These are phyloP conservation scores for Falco punctatus DNA, from an alignment of 2,113 vertebrate species.

Conservation along the genomic window DNA sequence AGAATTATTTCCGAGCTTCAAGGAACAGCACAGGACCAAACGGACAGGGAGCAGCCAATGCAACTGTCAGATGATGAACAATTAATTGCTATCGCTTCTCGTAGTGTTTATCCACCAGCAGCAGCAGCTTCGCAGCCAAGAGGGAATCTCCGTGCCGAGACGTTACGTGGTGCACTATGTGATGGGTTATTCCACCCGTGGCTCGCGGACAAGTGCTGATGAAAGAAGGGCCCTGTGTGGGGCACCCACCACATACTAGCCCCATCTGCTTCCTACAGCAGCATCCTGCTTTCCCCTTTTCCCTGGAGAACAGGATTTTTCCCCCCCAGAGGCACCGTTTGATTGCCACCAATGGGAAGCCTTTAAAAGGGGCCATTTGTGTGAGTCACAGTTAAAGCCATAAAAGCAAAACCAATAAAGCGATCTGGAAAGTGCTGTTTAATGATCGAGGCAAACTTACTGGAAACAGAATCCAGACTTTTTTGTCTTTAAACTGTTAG, in stretches of 20 bases:
- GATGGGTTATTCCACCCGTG: background rate
- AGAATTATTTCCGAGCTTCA: background rate
- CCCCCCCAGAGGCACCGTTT: background rate
- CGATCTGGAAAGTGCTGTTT: conserved; percentile 24
- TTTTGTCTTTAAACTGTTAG: conserved; percentile 3
- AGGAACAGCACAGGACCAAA: background rate
- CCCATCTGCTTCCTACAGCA: background rate
- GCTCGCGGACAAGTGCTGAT: background rate
- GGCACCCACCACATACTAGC: background rate
- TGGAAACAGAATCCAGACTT: conserved; percentile 19
- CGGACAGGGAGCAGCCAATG: background rate
- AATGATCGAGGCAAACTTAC: conserved; percentile 46
- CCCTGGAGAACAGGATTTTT: background rate
- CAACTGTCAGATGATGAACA: background rate
- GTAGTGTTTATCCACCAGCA: background rate
- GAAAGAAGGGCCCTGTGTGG: background rate
- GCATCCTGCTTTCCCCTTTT: background rate
- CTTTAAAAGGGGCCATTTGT: conserved; percentile 10
- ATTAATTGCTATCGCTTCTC: background rate
- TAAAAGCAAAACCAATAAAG: conserved; percentile 60
- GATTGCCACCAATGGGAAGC: background rate
- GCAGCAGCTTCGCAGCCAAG: background rate
- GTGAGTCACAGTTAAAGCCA: conserved; percentile 31
- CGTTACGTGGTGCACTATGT: background rate
- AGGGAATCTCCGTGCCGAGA: background rate